phyloP scores from a whole-genome alignment of 2,888 invertebrate species.

The Platerodrilus igneus region DNA sequence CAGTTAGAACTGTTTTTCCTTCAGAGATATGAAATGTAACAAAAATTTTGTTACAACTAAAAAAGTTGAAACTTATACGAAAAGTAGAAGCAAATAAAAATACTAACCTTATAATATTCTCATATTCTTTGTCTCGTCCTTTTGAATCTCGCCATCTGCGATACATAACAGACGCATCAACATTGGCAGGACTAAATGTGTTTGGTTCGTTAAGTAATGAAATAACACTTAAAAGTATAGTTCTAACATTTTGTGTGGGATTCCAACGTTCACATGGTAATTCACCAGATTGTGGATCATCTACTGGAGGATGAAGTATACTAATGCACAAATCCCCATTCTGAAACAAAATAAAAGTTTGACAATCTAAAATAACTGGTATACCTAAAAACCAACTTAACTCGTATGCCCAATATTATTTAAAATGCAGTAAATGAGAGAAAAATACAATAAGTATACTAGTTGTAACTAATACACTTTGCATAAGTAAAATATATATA shows the following conservation, averaged over 20 bases:
- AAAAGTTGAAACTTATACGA: no score
- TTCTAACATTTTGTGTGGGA: slow-evolving; percentile 99
- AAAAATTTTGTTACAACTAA: no score
- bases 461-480: no score
- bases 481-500: no score
- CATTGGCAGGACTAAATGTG: slow-evolving; percentile 98
- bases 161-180: slow-evolving; percentile 99
- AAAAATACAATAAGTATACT: no score
- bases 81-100: no score
- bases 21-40: no score
- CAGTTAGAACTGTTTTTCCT: no score
- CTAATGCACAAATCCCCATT: slow-evolving; percentile 99
- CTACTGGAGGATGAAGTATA: slow-evolving; percentile 97
- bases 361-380: background rate
- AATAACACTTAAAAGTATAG: slow-evolving; percentile 95
- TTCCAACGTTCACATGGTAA: slow-evolving; percentile 99
- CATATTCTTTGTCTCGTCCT: slow-evolving; percentile 97
- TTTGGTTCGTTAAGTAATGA: slow-evolving; percentile 98
- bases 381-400: no score
- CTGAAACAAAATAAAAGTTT: slow-evolving; percentile 62
- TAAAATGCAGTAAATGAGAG: no score
- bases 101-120: slow-evolving; percentile 90
- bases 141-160: slow-evolving; percentile 97
- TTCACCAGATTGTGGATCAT: slow-evolving; percentile 99
- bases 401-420: no score